Conservation (phyloP, 2,113 vertebrate species). For the Aspidoscelis tigris region DNA sequence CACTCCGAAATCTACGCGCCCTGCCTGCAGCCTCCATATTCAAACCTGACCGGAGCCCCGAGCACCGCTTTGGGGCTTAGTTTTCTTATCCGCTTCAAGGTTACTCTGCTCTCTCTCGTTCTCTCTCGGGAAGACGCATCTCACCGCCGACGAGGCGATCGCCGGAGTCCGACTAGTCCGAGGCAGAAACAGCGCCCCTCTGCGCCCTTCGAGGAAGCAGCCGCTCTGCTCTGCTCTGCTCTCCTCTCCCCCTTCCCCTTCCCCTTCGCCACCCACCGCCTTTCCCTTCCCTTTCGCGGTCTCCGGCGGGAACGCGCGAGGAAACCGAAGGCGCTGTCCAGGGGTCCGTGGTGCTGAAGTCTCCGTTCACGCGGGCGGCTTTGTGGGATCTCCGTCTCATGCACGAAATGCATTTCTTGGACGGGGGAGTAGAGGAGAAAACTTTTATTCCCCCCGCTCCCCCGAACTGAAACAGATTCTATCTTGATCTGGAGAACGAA, state of each 20-base stretch:
- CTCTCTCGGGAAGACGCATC: not conserved
- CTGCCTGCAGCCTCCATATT: not conserved
- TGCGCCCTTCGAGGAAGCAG: not conserved
- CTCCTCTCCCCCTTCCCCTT: too few species aligned
- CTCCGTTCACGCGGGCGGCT: not conserved
- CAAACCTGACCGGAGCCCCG: not conserved
- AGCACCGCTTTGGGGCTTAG: not conserved
- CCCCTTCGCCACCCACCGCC: too few species aligned
- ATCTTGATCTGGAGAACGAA: too few species aligned
- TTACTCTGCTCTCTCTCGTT: not conserved
- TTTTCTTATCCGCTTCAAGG: not conserved
- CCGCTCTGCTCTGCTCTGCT: not conserved
- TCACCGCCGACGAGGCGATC: not conserved
- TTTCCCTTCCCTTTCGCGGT: too few species aligned
- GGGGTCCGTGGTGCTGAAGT: conserved; percentile 27
- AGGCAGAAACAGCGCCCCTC: not conserved
- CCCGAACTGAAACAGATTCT: not conserved
- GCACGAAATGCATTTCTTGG: not conserved
- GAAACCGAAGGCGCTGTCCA: conserved; percentile 21
- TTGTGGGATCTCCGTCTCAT: too few species aligned
- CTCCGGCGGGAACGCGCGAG: not conserved
- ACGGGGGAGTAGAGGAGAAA: not conserved
- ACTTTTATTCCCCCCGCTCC: not conserved
- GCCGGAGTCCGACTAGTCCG: not conserved
- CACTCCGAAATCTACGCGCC: too few species aligned